Evolutionary conservation across 2,113 vertebrate genomes (phyloP).

Genomic region (Brachypteracias leptosomus): DNA sequence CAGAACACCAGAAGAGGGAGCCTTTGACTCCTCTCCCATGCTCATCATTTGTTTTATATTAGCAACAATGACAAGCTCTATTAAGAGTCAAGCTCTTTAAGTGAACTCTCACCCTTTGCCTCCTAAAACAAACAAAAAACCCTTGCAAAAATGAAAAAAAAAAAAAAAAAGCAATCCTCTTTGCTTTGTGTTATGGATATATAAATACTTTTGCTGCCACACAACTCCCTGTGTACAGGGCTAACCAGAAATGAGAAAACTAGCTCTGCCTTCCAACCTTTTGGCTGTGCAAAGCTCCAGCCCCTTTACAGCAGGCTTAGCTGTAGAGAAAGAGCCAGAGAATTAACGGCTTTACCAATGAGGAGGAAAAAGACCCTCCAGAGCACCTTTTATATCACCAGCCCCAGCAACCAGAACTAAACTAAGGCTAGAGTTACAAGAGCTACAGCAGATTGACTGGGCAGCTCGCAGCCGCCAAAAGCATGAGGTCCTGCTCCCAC

Average conservation of each 20-base stretch:
- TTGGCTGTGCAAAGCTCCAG: neutral
- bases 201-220: neutral
- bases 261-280: neutral
- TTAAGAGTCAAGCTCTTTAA: conserved; percentile 50
- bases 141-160: neutral
- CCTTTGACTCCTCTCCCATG: conserved; percentile 13
- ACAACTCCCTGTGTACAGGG: neutral
- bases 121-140: conserved; percentile 17
- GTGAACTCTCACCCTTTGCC: conserved; percentile 43
- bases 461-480: neutral
- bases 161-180: neutral
- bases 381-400: neutral
- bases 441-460: rapidly evolving
- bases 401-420: neutral
- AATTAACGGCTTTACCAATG: neutral
- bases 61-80: conserved; percentile 62
- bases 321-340: neutral
- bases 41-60: conserved; percentile 66
- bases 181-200: neutral
- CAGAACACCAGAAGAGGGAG: conserved; percentile 59
- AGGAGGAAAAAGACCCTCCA: neutral
- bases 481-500: neutral
- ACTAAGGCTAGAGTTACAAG: neutral
- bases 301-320: neutral
- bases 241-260: neutral